Evolutionary conservation across 2,888 invertebrate species (phyloP).

Genomic region (Athalia cordata): DNA sequence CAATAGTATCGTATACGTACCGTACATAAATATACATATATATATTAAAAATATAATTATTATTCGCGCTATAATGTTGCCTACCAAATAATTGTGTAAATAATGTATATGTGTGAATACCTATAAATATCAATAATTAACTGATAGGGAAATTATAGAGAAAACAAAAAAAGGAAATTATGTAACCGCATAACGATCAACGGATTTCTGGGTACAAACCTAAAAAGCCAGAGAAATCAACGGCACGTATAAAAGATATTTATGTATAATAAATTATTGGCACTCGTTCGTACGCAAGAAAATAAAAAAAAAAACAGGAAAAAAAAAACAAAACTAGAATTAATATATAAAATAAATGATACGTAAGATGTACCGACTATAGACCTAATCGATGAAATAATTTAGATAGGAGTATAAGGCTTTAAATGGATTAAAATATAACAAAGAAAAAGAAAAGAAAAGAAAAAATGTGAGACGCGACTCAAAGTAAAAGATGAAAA

Average conservation of each 20-base stretch:
- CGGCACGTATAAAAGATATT: neutral
- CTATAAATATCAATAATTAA: slow-evolving; percentile 53
- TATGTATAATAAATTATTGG: neutral
- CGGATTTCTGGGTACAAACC: neutral
- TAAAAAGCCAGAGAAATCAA: slow-evolving; percentile 9
- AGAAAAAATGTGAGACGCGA: too few species aligned
- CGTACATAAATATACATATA: neutral
- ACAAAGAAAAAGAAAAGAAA: too few species aligned
- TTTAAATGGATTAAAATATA: too few species aligned
- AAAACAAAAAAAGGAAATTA: neutral
- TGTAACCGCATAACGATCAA: neutral
- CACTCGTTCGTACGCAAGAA: slow-evolving; percentile 22
- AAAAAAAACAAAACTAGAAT: neutral
- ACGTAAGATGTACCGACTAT: too few species aligned
- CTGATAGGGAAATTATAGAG: slow-evolving; percentile 29
- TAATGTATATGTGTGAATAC: slow-evolving; percentile 69
- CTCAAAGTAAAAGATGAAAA: too few species aligned
- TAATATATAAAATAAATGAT: too few species aligned
- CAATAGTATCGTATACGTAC: neutral
- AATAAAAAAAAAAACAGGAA: neutral
- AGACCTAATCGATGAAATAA: too few species aligned
- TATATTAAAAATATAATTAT: neutral
- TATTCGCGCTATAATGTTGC: slow-evolving; percentile 31
- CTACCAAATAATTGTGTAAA: slow-evolving; percentile 60
- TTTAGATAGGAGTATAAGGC: too few species aligned